Percentiles rank a stretch among this genome's conserved stretches.
phyloP scores from a whole-genome alignment of 2,797 vertebrate genomes.

The Rhinoraja longicauda region DNA sequence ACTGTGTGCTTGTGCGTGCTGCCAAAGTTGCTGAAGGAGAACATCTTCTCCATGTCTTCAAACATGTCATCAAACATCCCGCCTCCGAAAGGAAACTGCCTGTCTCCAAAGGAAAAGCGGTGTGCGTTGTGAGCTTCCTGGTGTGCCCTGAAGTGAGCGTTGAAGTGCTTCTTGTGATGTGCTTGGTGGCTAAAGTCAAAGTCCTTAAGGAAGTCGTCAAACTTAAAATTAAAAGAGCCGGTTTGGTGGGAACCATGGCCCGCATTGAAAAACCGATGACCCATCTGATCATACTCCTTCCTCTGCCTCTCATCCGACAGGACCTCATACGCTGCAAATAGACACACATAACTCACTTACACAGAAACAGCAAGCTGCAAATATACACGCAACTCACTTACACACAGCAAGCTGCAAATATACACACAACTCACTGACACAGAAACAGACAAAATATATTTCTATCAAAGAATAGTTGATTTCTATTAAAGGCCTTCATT shows the following conservation, averaged over 20 bases:
- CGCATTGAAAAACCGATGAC: constrained; percentile 57
- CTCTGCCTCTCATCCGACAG: constrained; percentile 81
- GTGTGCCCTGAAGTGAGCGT: constrained; percentile 72
- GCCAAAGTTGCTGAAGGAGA: constrained; percentile 76
- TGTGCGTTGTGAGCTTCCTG: constrained; percentile 72
- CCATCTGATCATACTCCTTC: constrained; percentile 79
- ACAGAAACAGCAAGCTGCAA: constrained; percentile 19
- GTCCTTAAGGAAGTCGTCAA: constrained; percentile 89
- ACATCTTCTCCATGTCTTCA: constrained; percentile 90
- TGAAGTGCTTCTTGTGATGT: constrained; percentile 78
- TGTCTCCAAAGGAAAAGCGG: constrained; percentile 42
- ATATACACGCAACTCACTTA: not conserved
- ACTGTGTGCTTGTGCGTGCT: constrained; percentile 56
- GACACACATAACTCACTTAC: constrained; percentile 35
- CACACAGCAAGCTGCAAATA: too few relatives aligned
- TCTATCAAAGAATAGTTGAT: too few relatives aligned
- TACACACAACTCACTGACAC: too few relatives aligned
- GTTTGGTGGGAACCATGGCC: constrained; percentile 62
- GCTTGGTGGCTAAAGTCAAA: constrained; percentile 70
- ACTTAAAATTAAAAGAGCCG: constrained; percentile 82
- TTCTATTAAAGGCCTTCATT: too few relatives aligned
- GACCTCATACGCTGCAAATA: constrained; percentile 81
- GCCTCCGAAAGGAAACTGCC: constrained; percentile 62
- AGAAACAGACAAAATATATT: too few relatives aligned
- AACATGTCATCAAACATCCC: constrained; percentile 81